Conservation (phyloP, 1,140 invertebrate species). For the Drosophila quadrilineata region DNA sequence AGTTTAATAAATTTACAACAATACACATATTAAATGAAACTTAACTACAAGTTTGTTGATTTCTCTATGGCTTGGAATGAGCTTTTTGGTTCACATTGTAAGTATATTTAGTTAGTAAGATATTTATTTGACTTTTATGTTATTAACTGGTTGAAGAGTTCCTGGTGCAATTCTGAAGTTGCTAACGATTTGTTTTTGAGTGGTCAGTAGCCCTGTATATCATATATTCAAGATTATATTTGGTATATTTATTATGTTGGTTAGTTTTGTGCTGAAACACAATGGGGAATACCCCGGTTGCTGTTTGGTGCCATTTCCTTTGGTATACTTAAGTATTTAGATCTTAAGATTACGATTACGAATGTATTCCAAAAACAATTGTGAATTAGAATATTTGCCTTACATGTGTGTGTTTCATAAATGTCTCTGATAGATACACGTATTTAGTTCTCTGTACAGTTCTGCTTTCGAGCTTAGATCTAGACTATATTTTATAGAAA, state of each 20-base stretch:
- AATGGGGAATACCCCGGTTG: conserved; percentile 1
- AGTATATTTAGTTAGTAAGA: not conserved
- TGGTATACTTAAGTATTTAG: conserved; percentile 46
- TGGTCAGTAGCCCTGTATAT: conserved; percentile 72
- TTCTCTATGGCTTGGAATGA: conserved; percentile 14
- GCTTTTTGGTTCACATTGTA: not conserved
- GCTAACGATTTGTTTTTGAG: conserved; percentile 49
- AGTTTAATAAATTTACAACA: conserved; percentile 45
- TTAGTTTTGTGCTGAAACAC: conserved; percentile 43
- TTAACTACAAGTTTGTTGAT: conserved; percentile 1
- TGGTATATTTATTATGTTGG: conserved; percentile 27
- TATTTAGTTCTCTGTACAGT: conserved; percentile 46
- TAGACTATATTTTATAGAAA: conserved; percentile 20
- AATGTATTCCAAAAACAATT: conserved; percentile 48
- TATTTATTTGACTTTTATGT: conserved; percentile 7
- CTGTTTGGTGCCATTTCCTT: conserved; percentile 59
- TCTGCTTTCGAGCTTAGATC: conserved; percentile 15
- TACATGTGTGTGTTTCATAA: conserved; percentile 51
- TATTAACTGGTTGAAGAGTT: conserved; percentile 14
- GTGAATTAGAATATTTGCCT: conserved; percentile 68
- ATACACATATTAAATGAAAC: conserved; percentile 9
- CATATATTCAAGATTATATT: no score
- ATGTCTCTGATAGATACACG: conserved; percentile 46
- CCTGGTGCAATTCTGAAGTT: conserved; percentile 59
- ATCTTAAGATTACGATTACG: conserved; percentile 45